These are phyloP conservation scores for Neosilurus mollespiculum DNA, from an alignment of 2,797 vertebrate species.

Conservation along the genomic window DNA sequence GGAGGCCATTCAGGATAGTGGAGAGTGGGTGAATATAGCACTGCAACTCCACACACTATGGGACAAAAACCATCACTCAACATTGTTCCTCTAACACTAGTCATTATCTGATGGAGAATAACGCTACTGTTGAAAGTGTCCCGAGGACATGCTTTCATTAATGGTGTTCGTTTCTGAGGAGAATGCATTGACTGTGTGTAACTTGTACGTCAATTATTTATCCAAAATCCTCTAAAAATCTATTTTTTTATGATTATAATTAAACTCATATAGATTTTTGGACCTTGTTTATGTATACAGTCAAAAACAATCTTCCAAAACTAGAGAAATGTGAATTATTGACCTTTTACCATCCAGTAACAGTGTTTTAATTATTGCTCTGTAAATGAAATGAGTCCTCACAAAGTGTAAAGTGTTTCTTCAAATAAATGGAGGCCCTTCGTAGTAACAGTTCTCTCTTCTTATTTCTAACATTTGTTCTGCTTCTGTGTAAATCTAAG, in stretches of 20 bases:
- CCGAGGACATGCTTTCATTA: conserved; percentile 5
- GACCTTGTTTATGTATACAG: background rate
- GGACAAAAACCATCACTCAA: conserved; percentile 51
- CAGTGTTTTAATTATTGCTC: background rate
- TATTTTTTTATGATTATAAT: background rate
- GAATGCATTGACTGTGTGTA: background rate
- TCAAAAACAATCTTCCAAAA: background rate
- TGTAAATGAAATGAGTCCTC: conserved; percentile 10
- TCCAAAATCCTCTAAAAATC: background rate
- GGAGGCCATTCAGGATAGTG: conserved; percentile 77
- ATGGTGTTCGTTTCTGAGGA: background rate
- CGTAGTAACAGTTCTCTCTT: conserved; percentile 30
- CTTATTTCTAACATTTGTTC: conserved; percentile 31
- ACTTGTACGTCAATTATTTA: background rate
- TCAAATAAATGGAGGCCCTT: conserved; percentile 33
- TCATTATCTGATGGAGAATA: conserved; percentile 22
- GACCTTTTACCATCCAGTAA: background rate
- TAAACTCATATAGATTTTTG: background rate
- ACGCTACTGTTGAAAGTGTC: conserved; percentile 7
- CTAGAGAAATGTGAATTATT: background rate
- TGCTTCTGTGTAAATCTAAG: conserved; percentile 26
- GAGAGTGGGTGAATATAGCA: conserved; percentile 80
- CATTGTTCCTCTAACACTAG: conserved; percentile 8
- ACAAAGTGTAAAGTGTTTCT: conserved; percentile 22
- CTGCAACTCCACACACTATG: conserved; percentile 76